Base-by-base conservation (phyloP, 2,888 invertebrate species). In the Drosophila fulvimacula region DNA sequence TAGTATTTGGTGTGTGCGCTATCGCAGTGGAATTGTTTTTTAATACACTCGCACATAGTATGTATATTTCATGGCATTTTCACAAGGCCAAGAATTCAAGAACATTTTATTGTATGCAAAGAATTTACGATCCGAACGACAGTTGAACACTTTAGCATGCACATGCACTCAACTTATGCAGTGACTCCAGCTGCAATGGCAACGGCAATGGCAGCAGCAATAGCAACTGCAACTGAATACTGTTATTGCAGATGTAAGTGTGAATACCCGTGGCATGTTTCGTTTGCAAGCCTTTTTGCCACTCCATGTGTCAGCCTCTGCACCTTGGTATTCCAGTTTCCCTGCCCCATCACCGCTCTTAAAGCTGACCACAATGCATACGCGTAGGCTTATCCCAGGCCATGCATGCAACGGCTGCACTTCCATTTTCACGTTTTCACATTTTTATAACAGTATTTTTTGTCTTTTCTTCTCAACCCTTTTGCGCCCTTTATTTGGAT, bases 371-470 rank as follows among this genome's bases (percentile, higher is more conserved):
- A 57, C 86, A 81, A 76, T 74, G 61, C 73, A 59, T 48, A 69
- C 74, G 55, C 56, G 48, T 69, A 52, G 70, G 70, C 39, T 76
- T 74, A 69, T 62, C 65, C 60, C 58, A 5, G 7, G 59, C 56
- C 46, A 24, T 46, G 46, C 49, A 32, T 44, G 64, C 73, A 15
- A 62, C 32, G 58, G 59, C 60, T 51, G 53, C 69, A 68, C 61
- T 80, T 82, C 58, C 75, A 74, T 82, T 81, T 85, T 48, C 82
- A 71, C 77, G 77, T 76, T 69, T 71, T 44, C 53, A 48, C 55
- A 65, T 57, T 69, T 80, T 38, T 56, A 62, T 49, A 46, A 34
- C 41, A 39, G 42, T 36, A 55, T 72, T 52, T 60, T 38, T 42
- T 62, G 15, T 44, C 41, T 15, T 53, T 44, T 24, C 13, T 30